A percentile compares a stretch with the other conserved stretches of the same genome.
Evolutionary conservation across 2,888 invertebrate genomes (phyloP).

Genomic region (Tachystola acroxantha): DNA sequence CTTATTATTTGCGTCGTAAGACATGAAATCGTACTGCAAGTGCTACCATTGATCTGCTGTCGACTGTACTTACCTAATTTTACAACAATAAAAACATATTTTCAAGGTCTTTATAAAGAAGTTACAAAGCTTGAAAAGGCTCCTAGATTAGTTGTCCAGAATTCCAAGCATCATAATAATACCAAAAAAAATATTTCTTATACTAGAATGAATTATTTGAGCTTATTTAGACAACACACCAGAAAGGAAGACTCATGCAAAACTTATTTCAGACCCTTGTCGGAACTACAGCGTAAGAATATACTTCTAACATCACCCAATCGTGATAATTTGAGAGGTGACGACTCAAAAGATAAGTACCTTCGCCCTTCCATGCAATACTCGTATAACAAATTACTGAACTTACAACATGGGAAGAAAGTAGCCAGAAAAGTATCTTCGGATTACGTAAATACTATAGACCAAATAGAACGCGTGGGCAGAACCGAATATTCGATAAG

Average conservation of each 20-base stretch:
- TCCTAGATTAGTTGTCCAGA: too few species aligned
- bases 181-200: too few species aligned
- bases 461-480: background rate
- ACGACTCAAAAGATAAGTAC: constrained; percentile 27
- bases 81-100: too few species aligned
- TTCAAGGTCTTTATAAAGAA: background rate
- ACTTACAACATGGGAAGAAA: constrained; percentile 46
- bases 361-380: too few species aligned
- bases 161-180: background rate
- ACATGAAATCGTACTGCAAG: too few species aligned
- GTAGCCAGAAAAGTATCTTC: constrained; percentile 13
- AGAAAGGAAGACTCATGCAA: too few species aligned
- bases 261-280: constrained; percentile 35
- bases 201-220: too few species aligned
- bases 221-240: too few species aligned
- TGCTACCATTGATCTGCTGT: too few species aligned
- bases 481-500: constrained; percentile 2
- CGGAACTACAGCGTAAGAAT: constrained; percentile 25
- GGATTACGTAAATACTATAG: constrained; percentile 1
- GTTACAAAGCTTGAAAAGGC: background rate
- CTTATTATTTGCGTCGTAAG: too few species aligned
- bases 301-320: constrained; percentile 33
- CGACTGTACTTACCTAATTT: too few species aligned
- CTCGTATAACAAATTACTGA: constrained; percentile 38
- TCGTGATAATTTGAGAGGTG: constrained; percentile 19